Percentiles rank a stretch among this genome's conserved stretches.
These are phyloP conservation scores for Arremon brunneinucha DNA, from an alignment of 2,797 vertebrate species.

Conservation along the genomic window DNA sequence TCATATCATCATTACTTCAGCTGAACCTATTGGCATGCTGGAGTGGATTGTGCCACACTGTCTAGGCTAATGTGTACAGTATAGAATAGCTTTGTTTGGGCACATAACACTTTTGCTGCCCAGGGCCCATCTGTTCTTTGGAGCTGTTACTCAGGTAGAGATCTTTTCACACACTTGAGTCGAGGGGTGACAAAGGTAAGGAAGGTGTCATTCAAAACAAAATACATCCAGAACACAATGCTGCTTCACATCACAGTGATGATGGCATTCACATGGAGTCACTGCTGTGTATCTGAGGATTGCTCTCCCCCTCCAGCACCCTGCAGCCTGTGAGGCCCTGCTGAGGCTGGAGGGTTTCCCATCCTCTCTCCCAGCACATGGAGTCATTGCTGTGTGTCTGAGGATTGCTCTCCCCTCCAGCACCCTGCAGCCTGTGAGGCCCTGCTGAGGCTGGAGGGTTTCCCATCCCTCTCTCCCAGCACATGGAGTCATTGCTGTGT, in stretches of 20 bases:
- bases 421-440: too few species aligned
- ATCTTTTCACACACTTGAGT: background rate
- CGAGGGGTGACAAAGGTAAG: background rate
- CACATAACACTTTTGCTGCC: background rate
- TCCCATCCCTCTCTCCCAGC: background rate
- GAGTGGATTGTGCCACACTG: background rate
- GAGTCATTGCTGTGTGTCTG: too few species aligned
- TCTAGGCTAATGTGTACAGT: background rate
- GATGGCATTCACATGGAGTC: constrained; percentile 38
- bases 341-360: constrained; percentile 77
- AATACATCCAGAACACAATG: background rate
- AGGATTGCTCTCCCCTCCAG: too few species aligned
- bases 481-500: constrained; percentile 32
- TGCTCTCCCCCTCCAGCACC: constrained; percentile 69
- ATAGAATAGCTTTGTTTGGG: background rate
- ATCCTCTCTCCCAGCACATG: too few species aligned
- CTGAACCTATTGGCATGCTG: background rate
- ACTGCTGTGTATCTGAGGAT: background rate
- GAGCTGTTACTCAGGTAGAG: background rate
- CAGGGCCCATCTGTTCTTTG: background rate
- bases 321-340: constrained; percentile 76
- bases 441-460: too few species aligned
- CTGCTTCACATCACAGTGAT: background rate
- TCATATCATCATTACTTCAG: background rate
- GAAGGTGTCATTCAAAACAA: fast-evolving